Evolutionary conservation across 2,797 vertebrate species (phyloP).

Genomic region (Xerus rutilus): DNA sequence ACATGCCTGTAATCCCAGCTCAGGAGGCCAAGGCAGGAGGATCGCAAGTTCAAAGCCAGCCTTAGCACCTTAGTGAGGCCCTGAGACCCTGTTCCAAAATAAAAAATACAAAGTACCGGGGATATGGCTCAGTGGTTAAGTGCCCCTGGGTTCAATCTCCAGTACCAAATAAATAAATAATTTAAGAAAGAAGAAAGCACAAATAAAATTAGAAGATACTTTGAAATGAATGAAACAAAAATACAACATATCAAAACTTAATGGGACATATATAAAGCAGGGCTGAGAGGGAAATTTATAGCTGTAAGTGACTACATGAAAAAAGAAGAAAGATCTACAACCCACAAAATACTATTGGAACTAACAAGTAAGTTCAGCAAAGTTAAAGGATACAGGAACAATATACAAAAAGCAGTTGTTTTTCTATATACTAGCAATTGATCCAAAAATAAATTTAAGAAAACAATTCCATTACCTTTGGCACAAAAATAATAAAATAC

Average conservation of each 20-base stretch:
- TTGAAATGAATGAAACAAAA: constrained; percentile 35
- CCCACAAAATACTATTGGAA: not conserved
- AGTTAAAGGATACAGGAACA: not conserved
- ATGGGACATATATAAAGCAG: not conserved
- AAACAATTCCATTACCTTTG: not conserved
- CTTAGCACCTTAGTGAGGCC: too few relatives aligned
- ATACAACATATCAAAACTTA: not conserved
- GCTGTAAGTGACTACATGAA: not conserved
- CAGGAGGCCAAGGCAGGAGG: too few relatives aligned
- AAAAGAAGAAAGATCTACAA: not conserved
- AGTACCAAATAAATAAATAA: too few relatives aligned
- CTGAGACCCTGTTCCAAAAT: too few relatives aligned
- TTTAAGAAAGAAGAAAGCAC: not conserved
- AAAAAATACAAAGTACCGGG: too few relatives aligned
- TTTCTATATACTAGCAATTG: not conserved
- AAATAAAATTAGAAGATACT: not conserved
- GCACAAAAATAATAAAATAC: not conserved
- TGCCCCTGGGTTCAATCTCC: too few relatives aligned
- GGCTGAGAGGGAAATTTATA: not conserved
- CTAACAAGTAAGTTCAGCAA: not conserved
- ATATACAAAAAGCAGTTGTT: not conserved
- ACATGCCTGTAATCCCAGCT: too few relatives aligned
- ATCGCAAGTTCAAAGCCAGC: too few relatives aligned
- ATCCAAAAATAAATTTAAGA: constrained; percentile 25
- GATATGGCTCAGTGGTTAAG: too few relatives aligned